These are phyloP conservation scores for Asbolus verrucosus DNA, from an alignment of 1,140 invertebrate genomes.

Conservation along the genomic window DNA sequence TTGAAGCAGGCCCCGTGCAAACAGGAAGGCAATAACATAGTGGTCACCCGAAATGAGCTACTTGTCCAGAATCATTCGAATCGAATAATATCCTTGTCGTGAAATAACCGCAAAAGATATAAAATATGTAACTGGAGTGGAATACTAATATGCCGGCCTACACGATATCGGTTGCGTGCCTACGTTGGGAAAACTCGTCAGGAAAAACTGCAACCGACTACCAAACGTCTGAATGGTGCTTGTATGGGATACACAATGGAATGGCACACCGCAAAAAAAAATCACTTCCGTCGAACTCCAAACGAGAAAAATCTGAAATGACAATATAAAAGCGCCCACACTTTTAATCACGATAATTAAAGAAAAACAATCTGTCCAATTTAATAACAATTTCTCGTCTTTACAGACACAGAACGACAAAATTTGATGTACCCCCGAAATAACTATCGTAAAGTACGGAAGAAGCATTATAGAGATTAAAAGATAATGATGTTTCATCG, in stretches of 20 bases:
- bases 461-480: constrained; percentile 4
- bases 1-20: constrained; percentile 44
- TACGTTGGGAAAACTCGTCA: constrained; percentile 16
- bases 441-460: constrained; percentile 3
- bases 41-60: constrained; percentile 61
- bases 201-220: constrained; percentile 10
- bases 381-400: background rate
- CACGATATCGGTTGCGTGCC: constrained; percentile 30
- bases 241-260: background rate
- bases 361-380: background rate
- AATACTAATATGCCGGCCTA: constrained; percentile 56
- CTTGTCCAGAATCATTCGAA: constrained; percentile 58
- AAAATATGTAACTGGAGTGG: constrained; percentile 58
- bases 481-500: constrained; percentile 31
- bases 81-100: constrained; percentile 59
- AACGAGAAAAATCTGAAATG: background rate
- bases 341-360: constrained; percentile 5
- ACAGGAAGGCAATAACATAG: constrained; percentile 58
- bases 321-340: too few species aligned
- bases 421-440: background rate
- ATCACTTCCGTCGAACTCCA: background rate
- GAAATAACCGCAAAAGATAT: constrained; percentile 60
- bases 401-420: background rate
- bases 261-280: background rate
- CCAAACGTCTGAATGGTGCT: background rate